These are phyloP conservation scores for Drosophila tropicalis DNA, from an alignment of 1,140 invertebrate species.

Conservation along the genomic window DNA sequence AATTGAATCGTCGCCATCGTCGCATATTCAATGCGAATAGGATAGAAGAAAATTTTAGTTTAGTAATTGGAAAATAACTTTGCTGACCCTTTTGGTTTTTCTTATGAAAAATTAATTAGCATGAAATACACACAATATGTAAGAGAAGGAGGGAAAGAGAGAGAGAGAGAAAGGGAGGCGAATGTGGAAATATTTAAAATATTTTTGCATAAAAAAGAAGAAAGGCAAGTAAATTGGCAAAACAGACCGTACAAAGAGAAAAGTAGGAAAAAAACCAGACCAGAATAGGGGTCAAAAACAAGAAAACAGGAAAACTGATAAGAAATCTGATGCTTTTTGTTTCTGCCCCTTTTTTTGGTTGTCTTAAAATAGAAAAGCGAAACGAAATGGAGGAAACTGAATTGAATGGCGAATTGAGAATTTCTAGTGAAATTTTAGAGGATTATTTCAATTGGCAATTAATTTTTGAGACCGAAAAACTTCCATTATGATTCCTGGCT, in stretches of 20 bases:
- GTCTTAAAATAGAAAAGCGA: not conserved
- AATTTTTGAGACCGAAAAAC: constrained; percentile 7
- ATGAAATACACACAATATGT: constrained; percentile 54
- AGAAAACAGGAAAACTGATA: constrained; percentile 44
- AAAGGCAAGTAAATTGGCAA: constrained; percentile 32
- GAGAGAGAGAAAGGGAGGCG: not conserved
- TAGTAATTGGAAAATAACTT: not conserved
- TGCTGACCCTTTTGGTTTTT: constrained; percentile 14
- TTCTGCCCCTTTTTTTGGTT: constrained; percentile 16
- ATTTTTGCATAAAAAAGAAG: constrained; percentile 29
- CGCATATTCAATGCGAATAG: not conserved
- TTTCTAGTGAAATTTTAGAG: constrained; percentile 5
- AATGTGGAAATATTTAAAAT: constrained; percentile 20
- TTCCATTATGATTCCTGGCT: constrained; percentile 7
- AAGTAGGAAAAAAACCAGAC: constrained; percentile 22
- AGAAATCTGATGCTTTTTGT: constrained; percentile 50
- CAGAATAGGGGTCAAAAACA: constrained; percentile 38
- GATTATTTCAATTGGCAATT: constrained; percentile 14
- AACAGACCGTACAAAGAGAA: constrained; percentile 23
- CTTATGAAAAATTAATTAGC: constrained; percentile 56
- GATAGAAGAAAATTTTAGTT: not conserved
- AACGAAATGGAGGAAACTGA: not conserved
- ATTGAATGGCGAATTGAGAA: constrained; percentile 29
- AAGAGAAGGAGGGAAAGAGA: not conserved
- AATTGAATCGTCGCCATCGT: not conserved